phyloP scores from a whole-genome alignment of 2,888 invertebrate species.

The Tinea pellionella region DNA sequence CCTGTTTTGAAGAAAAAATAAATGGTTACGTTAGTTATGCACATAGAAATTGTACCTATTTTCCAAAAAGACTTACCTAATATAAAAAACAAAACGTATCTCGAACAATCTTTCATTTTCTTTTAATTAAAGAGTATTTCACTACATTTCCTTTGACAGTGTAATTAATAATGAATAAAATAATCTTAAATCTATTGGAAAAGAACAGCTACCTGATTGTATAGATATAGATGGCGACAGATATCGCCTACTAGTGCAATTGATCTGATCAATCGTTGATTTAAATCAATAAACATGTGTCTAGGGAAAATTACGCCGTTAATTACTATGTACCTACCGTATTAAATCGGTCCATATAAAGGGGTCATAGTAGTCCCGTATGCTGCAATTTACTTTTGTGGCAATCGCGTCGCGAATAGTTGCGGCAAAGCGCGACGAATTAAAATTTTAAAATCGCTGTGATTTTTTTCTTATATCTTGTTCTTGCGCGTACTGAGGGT shows the following conservation, averaged over 20 bases:
- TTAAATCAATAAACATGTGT: not conserved
- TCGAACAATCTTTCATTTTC: not conserved
- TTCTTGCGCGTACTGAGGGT: too few relatives aligned
- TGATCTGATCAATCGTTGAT: not conserved
- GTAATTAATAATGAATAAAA: not conserved
- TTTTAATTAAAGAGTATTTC: not conserved
- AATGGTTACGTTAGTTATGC: too few relatives aligned
- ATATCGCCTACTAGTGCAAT: not conserved
- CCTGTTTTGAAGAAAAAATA: too few relatives aligned
- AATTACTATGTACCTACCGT: not conserved
- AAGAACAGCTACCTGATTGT: not conserved
- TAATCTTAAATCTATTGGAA: not conserved
- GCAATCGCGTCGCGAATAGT: too few relatives aligned
- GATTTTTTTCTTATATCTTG: too few relatives aligned
- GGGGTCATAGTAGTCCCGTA: too few relatives aligned
- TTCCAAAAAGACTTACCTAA: not conserved
- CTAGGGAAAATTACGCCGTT: not conserved
- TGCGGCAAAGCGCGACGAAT: too few relatives aligned
- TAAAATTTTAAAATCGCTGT: too few relatives aligned
- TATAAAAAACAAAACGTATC: not conserved
- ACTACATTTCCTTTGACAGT: not conserved
- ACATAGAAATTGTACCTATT: too few relatives aligned
- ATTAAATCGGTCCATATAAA: too few relatives aligned
- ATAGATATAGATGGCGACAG: not conserved
- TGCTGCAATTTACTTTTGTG: too few relatives aligned